Base-by-base conservation (phyloP, 2,797 vertebrate species). In the Fringilla coelebs region DNA sequence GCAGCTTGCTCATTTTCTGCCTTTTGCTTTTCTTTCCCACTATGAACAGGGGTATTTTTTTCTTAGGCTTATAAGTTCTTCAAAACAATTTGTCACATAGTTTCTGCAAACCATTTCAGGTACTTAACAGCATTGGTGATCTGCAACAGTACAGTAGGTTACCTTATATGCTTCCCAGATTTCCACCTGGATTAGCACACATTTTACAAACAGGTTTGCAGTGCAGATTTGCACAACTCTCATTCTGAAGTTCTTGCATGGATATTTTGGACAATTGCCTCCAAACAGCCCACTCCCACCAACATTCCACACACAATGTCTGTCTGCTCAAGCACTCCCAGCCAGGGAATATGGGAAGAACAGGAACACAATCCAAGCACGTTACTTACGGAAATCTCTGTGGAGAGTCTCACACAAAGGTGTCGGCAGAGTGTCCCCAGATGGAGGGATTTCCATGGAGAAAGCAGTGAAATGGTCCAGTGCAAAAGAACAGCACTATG, bases 341-440 rank as follows among this genome's bases (percentile, higher is more conserved):
- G 61, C 31, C 74, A 79, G 85, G 49, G 88, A 87, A 88, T 0
- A 0, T 0, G 0, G 45, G 91, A 91, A 78, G 52, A 90, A 45
- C 11, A 48, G 62, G 78, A 87, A 34, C 16, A 52, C 26, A 73
- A 63, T 57, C 60, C 85, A 88, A 89, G 41, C 51, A 63, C 0
- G 0, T 71, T 91, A 94, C 93, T 94, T 78, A 93, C 77, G 28
- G 72, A 61, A 95, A 94, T 52, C 79, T 71, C 72, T 79, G 80
- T 1, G 8, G 49, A 22, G 43, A 70, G 54, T 67, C 65, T 90
- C 66, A 70, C 40, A 54, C 79, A 72, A 89, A 88, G 0, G 17
- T 24, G 60, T 46, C 0, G 2, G 73, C 6, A 20, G 76, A 88
- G 45, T 15, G 41, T 89, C 73, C 62, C 43, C 67, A 84, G 73